Percentiles rank a stretch among this genome's conserved stretches.
These are phyloP conservation scores for Drosophila paulistorum DNA, from an alignment of 1,140 invertebrate genomes.

Conservation along the genomic window DNA sequence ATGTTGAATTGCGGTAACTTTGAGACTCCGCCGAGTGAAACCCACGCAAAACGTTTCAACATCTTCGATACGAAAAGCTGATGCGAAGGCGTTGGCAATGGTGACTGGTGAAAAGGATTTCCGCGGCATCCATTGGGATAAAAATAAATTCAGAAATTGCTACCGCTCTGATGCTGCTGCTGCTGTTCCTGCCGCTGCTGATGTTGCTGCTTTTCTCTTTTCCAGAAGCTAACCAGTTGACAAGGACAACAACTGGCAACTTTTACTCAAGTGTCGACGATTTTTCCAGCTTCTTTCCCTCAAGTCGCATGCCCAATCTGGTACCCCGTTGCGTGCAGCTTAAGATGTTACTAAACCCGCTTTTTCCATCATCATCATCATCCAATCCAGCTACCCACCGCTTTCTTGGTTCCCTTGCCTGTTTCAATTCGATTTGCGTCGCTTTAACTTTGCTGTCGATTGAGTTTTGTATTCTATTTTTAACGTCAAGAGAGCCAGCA, in stretches of 20 bases:
- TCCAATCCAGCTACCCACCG: no score
- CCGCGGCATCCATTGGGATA: constrained; percentile 72
- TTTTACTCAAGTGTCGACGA: constrained; percentile 70
- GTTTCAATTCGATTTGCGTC: constrained; percentile 70
- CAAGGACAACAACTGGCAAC: constrained; percentile 57
- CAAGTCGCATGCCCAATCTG: neutral
- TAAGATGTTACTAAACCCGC: constrained; percentile 3
- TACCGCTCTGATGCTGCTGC: constrained; percentile 57
- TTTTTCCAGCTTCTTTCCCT: constrained; percentile 12
- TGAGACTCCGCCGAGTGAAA: constrained; percentile 12
- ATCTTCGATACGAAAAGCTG: constrained; percentile 36
- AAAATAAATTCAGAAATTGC: constrained; percentile 81
- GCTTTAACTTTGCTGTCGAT: constrained; percentile 71
- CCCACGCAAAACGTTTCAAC: constrained; percentile 67
- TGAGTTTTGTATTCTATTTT: constrained; percentile 58
- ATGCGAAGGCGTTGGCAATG: constrained; percentile 8
- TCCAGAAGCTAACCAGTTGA: constrained; percentile 32
- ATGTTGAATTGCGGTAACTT: constrained; percentile 22
- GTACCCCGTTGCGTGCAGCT: constrained; percentile 2
- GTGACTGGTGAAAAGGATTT: constrained; percentile 57
- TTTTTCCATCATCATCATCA: neutral
- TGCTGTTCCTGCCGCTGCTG: neutral
- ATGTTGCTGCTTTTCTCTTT: neutral
- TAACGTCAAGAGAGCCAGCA: constrained; percentile 13
- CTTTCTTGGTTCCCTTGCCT: constrained; percentile 35